phyloP scores from a whole-genome alignment of 1,140 invertebrate species.

The Drosophila repleta region DNA sequence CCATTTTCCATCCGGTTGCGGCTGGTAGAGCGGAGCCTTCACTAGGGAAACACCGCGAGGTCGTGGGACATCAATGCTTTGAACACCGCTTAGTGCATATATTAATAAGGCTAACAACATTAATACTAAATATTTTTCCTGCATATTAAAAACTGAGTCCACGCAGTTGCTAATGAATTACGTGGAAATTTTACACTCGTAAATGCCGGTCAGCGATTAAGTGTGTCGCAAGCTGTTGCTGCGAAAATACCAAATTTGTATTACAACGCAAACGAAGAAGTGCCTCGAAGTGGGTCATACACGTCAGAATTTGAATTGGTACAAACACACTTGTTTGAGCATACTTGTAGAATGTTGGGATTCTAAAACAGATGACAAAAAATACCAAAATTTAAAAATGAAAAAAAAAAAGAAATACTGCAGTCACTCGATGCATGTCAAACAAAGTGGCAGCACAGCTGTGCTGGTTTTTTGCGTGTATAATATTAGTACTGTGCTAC shows the following conservation, averaged over 20 bases:
- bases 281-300: neutral
- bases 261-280: neutral
- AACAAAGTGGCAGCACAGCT: no score
- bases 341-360: neutral
- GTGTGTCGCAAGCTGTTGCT: slow-evolving; percentile 1
- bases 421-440: no score
- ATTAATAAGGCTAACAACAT: slow-evolving; percentile 40
- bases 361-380: neutral
- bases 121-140: slow-evolving; percentile 6
- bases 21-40: slow-evolving; percentile 87
- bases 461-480: no score
- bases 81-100: slow-evolving; percentile 15
- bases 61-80: slow-evolving; percentile 83
- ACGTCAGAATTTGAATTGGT: neutral
- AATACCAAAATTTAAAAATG: no score
- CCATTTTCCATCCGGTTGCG: slow-evolving; percentile 88
- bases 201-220: slow-evolving; percentile 42
- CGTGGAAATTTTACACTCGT: slow-evolving; percentile 46
- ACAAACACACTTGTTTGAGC: neutral
- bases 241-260: slow-evolving; percentile 13
- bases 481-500: no score
- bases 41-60: slow-evolving; percentile 87
- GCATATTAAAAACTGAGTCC: slow-evolving; percentile 12
- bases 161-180: slow-evolving; percentile 28
- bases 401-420: no score